phyloP scores from a whole-genome alignment of 2,888 invertebrate genomes.

The Idaea biselata region DNA sequence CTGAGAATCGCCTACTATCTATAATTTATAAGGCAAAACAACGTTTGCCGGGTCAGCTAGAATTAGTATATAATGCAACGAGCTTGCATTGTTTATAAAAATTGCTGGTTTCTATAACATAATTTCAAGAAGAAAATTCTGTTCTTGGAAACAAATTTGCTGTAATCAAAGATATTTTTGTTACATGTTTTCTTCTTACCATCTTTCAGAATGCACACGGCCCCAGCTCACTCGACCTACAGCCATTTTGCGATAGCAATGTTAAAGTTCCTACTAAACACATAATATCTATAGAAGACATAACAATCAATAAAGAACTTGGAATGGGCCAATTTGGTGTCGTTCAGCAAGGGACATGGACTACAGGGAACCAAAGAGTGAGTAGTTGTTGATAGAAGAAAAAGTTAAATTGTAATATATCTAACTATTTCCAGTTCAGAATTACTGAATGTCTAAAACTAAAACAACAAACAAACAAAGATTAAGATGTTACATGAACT shows the following conservation, averaged over 20 bases:
- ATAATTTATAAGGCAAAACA: too few relatives aligned
- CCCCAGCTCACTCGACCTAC: constrained; percentile 47
- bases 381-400: constrained; percentile 35
- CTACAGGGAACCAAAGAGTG: constrained; percentile 94
- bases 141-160: neutral
- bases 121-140: neutral
- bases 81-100: too few relatives aligned
- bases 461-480: too few relatives aligned
- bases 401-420: too few relatives aligned
- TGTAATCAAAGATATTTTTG: neutral
- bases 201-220: constrained; percentile 46
- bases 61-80: too few relatives aligned
- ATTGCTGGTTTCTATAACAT: neutral
- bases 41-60: too few relatives aligned
- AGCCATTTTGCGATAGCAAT: constrained; percentile 58
- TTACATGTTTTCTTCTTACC: neutral
- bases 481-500: too few relatives aligned
- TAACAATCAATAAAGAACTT: constrained; percentile 95
- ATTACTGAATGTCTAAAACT: too few relatives aligned
- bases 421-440: too few relatives aligned
- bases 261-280: constrained; percentile 90
- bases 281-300: constrained; percentile 93
- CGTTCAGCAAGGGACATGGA: constrained; percentile 98
- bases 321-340: constrained; percentile 99
- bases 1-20: too few relatives aligned